A percentile compares a stretch with the other conserved stretches of the same genome.
Conservation (phyloP, 2,888 invertebrate species). For the Beris chalybata region DNA sequence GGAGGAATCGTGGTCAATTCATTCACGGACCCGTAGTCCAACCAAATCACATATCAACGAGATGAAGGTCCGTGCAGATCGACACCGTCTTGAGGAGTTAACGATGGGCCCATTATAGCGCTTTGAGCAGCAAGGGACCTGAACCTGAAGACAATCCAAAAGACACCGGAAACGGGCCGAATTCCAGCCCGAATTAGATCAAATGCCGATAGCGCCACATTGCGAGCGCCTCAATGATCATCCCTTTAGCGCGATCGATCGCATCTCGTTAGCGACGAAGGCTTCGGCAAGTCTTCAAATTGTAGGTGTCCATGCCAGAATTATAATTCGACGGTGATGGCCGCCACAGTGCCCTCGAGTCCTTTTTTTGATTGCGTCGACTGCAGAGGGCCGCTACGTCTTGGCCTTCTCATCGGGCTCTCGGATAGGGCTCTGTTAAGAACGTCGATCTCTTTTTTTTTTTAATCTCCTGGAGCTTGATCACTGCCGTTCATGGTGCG, state of each 20-base stretch:
- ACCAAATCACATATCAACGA: background rate
- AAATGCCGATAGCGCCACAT: constrained; percentile 41
- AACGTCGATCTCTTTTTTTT: too few relatives aligned
- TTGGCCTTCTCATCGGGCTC: too few relatives aligned
- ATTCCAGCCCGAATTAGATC: constrained; percentile 40
- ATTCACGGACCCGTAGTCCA: constrained; percentile 17
- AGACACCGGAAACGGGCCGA: constrained; percentile 39
- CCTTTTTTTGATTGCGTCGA: too few relatives aligned
- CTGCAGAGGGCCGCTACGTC: too few relatives aligned
- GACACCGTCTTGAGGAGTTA: constrained; percentile 17
- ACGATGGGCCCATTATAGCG: constrained; percentile 17
- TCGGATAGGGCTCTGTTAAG: too few relatives aligned
- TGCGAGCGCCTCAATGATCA: constrained; percentile 32
- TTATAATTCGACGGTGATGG: background rate
- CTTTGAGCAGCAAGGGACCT: constrained; percentile 17
- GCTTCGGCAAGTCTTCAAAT: constrained; percentile 7
- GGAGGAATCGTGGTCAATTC: background rate
- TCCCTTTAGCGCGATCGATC: constrained; percentile 30
- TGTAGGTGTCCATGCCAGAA: constrained; percentile 12
- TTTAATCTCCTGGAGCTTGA: too few relatives aligned
- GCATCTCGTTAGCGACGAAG: constrained; percentile 25
- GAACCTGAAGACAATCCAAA: constrained; percentile 1
- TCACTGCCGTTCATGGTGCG: background rate
- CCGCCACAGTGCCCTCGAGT: too few relatives aligned
- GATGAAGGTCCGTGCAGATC: constrained; percentile 6